phyloP scores from a whole-genome alignment of 2,888 invertebrate species.

The Heliconius ethilla region DNA sequence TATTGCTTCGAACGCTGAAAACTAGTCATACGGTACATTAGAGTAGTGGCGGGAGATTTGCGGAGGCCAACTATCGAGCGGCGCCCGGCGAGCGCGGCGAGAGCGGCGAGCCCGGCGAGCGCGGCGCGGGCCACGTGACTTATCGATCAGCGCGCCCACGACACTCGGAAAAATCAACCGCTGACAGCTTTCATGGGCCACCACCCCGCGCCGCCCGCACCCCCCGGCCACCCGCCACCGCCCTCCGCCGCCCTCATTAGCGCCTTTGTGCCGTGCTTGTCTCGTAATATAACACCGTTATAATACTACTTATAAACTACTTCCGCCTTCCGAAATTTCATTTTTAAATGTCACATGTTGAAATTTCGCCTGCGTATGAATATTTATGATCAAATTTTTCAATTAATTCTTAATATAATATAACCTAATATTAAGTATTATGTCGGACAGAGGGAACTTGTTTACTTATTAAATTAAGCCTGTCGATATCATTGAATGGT shows the following conservation, averaged over 20 bases:
- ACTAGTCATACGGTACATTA: slow-evolving; percentile 50
- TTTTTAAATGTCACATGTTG: slow-evolving; percentile 21
- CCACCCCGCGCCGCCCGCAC: slow-evolving; percentile 58
- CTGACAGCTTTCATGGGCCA: slow-evolving; percentile 79
- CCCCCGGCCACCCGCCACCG: slow-evolving; percentile 34
- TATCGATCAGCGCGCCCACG: slow-evolving; percentile 81
- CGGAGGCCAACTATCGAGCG: slow-evolving; percentile 69
- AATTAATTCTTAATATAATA: neutral
- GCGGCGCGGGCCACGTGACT: slow-evolving; percentile 75
- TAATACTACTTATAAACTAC: slow-evolving; percentile 47
- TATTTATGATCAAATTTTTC: slow-evolving; percentile 1
- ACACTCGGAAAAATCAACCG: slow-evolving; percentile 82
- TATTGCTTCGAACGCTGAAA: slow-evolving; percentile 47
- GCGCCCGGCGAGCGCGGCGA: slow-evolving; percentile 54
- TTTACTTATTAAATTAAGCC: slow-evolving; percentile 33
- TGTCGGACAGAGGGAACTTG: neutral
- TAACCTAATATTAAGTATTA: neutral
- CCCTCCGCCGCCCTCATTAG: slow-evolving; percentile 74
- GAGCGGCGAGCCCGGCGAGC: slow-evolving; percentile 57
- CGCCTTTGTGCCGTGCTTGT: slow-evolving; percentile 80
- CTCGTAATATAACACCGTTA: slow-evolving; percentile 75
- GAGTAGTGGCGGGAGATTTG: slow-evolving; percentile 74
- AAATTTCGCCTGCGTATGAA: neutral
- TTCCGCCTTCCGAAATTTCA: slow-evolving; percentile 39
- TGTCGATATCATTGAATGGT: slow-evolving; percentile 17